These are phyloP conservation scores for Pluvianellus socialis DNA, from an alignment of 2,113 vertebrate species.

Conservation along the genomic window DNA sequence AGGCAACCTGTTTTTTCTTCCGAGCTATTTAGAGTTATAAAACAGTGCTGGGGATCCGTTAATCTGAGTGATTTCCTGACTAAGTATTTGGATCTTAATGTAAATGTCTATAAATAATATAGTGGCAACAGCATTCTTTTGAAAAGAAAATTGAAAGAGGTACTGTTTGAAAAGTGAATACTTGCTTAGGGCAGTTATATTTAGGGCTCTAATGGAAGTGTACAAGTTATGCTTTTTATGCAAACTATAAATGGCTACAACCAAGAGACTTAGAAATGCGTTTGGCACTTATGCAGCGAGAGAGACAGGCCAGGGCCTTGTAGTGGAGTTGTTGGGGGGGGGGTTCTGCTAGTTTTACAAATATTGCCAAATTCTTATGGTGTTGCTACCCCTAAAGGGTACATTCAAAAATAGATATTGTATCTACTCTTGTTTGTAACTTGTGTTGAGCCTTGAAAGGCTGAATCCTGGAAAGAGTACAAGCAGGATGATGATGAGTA, in stretches of 20 bases:
- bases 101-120: constrained; percentile 33
- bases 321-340: background rate
- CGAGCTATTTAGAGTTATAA: background rate
- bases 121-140: constrained; percentile 11
- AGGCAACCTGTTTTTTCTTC: background rate
- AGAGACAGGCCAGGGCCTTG: background rate
- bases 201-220: constrained; percentile 53
- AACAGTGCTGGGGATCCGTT: background rate
- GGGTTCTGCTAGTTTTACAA: background rate
- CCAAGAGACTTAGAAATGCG: background rate
- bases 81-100: background rate
- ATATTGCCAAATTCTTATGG: background rate
- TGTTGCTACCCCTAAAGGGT: background rate
- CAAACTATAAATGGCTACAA: constrained; percentile 61
- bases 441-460: background rate
- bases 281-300: background rate
- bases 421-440: background rate
- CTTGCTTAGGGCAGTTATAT: constrained; percentile 52
- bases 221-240: constrained; percentile 54
- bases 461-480: background rate
- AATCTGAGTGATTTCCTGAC: background rate
- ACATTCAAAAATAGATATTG: background rate
- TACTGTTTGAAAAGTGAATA: background rate
- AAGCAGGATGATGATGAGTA: background rate
- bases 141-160: constrained; percentile 38